Evolutionary conservation across 2,113 vertebrate species (phyloP), one percentile per base, ranked within the genome.

Genomic region (Thymallus thymallus): DNA sequence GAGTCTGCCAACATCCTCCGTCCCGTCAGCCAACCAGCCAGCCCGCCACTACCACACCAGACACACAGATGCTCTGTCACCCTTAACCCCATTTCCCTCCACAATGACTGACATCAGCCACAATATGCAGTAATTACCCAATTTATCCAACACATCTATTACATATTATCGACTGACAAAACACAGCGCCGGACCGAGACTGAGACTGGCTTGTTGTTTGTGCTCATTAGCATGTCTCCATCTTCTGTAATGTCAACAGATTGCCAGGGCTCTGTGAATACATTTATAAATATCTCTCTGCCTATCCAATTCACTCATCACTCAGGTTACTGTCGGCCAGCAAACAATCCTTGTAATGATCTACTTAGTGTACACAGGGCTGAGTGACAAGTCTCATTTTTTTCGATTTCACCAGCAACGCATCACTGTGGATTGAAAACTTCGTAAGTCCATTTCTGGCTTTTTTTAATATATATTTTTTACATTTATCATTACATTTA

Each of bases 341-440:
- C 48, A 51, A 60, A 60, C 16, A 60, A 9, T 22, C n/a, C 18
- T n/a, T 22, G n/a, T 60, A 60, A 60, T 60, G 56, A 60, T 60
- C n/a, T 16, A 22, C 56, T 60, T 46, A 61, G 68, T 35, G 46
- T 71, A 73, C 58, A 72, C 66, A 26, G 22, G 9, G 58, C 56
- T 22, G 6, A 60, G 56, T 60, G 56, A 60, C 7, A 9, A 22
- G 56, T 23, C 3, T 60, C 2, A 23, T 7, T 41, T 56, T 6
- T 60, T 5, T 10, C n/a, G 12, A 18, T 51, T 22, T 60, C 56
- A 22, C 56, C 56, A 16, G 56, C 56, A 22, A 22, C n/a, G 23
- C 1, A 16, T 14, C 56, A 10, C 1, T 22, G 56, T 23, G 6
- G 16, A 18, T 5, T 60, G 20, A 60, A 60, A 41, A 9, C 16